phyloP scores from a whole-genome alignment of 1,140 invertebrate genomes.

The Lepidotrigona ventralis region DNA sequence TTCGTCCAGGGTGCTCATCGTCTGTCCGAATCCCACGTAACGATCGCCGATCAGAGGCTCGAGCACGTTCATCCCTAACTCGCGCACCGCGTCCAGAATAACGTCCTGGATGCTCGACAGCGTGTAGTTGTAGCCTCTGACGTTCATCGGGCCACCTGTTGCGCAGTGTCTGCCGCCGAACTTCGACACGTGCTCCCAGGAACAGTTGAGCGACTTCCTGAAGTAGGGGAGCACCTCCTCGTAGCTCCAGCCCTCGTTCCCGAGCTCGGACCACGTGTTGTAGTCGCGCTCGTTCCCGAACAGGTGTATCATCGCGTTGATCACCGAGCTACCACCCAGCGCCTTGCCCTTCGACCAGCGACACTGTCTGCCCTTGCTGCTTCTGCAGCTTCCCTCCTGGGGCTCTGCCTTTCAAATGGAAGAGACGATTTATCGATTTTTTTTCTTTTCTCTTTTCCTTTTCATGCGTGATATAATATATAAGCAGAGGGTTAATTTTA shows the following conservation, averaged over 20 bases:
- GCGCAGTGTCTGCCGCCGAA: conserved; percentile 68
- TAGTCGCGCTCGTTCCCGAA: conserved; percentile 86
- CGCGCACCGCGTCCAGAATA: conserved; percentile 71
- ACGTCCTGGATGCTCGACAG: conserved; percentile 69
- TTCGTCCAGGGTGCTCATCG: conserved; percentile 76
- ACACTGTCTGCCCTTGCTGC: conserved; percentile 79
- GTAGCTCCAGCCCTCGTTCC: conserved; percentile 82
- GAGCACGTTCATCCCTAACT: conserved; percentile 76
- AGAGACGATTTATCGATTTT: too few relatives aligned
- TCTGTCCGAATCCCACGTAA: conserved; percentile 80
- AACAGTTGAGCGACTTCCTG: conserved; percentile 76
- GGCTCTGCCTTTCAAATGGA: conserved; percentile 75
- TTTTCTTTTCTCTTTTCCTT: too few relatives aligned
- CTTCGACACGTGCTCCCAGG: conserved; percentile 19
- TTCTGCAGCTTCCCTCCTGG: conserved; percentile 81
- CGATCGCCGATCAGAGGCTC: conserved; percentile 74
- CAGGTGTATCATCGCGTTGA: conserved; percentile 92
- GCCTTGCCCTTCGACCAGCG: conserved; percentile 86
- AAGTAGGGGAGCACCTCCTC: conserved; percentile 82
- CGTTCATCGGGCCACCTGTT: conserved; percentile 67
- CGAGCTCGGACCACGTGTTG: conserved; percentile 83
- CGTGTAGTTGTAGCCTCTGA: conserved; percentile 80
- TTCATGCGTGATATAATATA: too few relatives aligned
- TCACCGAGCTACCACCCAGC: conserved; percentile 87
- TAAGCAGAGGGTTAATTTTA: too few relatives aligned